phyloP scores from a whole-genome alignment of 1,140 invertebrate genomes.

The Riptortus pedestris region DNA sequence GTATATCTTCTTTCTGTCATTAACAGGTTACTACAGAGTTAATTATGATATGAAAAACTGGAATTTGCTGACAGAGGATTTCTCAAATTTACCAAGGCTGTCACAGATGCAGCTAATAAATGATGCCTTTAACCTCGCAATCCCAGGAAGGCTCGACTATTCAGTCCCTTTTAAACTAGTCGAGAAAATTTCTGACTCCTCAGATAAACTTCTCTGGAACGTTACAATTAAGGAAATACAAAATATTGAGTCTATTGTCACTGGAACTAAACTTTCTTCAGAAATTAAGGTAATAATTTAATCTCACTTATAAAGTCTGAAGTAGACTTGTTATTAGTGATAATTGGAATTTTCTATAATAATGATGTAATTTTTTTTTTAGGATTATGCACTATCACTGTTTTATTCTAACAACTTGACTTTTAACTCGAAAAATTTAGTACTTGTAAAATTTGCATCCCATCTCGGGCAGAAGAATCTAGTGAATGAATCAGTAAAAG shows the following conservation, averaged over 20 bases:
- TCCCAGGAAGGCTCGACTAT: slow-evolving; percentile 52
- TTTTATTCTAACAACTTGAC: too few relatives aligned
- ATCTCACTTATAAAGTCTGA: background rate
- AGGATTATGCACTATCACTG: too few relatives aligned
- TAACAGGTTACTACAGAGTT: slow-evolving; percentile 52
- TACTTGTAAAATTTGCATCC: too few relatives aligned
- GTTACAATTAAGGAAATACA: slow-evolving; percentile 55
- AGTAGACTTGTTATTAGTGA: background rate
- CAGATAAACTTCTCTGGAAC: slow-evolving; percentile 69
- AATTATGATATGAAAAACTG: slow-evolving; percentile 62
- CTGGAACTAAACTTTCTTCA: slow-evolving; percentile 57
- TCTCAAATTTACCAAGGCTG: slow-evolving; percentile 40
- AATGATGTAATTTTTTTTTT: too few relatives aligned
- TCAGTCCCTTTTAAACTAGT: slow-evolving; percentile 60
- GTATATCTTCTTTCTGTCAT: too few relatives aligned
- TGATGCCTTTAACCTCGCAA: slow-evolving; percentile 73
- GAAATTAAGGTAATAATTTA: slow-evolving; percentile 52
- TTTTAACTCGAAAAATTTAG: too few relatives aligned
- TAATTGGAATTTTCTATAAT: background rate
- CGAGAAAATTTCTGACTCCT: slow-evolving; percentile 58
- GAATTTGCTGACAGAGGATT: slow-evolving; percentile 45
- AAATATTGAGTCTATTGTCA: slow-evolving; percentile 63
- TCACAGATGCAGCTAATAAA: slow-evolving; percentile 67
- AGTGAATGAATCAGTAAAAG: too few relatives aligned
- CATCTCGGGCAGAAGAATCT: too few relatives aligned